Evolutionary conservation across 2,113 vertebrate species (phyloP).

Genomic region (Martes martes): DNA sequence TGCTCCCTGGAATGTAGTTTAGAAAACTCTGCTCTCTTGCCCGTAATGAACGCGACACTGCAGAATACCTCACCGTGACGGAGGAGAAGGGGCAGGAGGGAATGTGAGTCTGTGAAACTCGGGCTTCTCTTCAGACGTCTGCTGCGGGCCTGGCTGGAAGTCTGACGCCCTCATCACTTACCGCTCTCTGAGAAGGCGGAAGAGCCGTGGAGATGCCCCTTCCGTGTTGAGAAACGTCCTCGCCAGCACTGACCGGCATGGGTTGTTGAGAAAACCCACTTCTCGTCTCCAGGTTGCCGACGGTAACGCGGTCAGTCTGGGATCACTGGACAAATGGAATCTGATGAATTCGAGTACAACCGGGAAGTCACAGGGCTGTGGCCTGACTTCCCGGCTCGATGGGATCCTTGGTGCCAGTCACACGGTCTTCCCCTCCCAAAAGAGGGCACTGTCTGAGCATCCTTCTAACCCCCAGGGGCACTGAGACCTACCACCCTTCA

Average conservation of each 20-base stretch:
- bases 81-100: not conserved
- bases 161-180: not conserved
- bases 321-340: not conserved
- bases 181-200: not conserved
- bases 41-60: not conserved
- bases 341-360: not conserved
- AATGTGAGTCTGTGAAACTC: not conserved
- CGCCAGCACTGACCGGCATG: not conserved
- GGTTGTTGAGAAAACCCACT: not conserved
- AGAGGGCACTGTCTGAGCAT: not conserved
- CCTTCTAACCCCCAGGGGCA: not conserved
- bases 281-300: not conserved
- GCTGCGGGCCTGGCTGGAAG: not conserved
- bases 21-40: slow-evolving; percentile 9
- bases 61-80: not conserved
- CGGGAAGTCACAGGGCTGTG: not conserved
- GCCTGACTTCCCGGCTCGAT: not conserved
- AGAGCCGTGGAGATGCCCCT: not conserved
- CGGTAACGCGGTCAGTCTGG: not conserved
- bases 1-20: not conserved
- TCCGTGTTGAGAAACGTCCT: not conserved
- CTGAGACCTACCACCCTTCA: not conserved
- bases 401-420: not conserved
- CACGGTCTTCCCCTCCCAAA: not conserved
- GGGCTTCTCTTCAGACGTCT: not conserved